Evolutionary conservation across 2,888 invertebrate species (phyloP), one percentile per base, ranked within the genome.

Genomic region (Eupithecia insigniata): DNA sequence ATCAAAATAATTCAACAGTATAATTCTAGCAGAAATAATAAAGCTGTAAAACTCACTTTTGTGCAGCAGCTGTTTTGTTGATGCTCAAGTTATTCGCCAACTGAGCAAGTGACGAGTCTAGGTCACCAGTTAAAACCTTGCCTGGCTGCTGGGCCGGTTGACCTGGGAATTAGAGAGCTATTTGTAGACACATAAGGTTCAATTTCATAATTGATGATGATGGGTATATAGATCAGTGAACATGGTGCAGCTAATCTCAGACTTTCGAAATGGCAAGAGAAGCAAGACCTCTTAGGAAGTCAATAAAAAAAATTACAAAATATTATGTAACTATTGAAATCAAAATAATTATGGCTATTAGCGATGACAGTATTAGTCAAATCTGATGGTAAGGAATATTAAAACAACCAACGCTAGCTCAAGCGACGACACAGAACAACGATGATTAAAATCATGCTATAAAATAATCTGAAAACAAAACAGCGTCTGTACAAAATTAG

Each of bases 1-100:
- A 67, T n/a, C 55, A 66, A 73, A 73, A 74, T 76, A 26, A 76
- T 66, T 74, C 76, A 72, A 76, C 66, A 75, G 73, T 43, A 36
- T 1, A 60, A 60, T 61, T 62, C 26, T 64, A 71, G 16, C 51
- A 30, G 61, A 22, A 26, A 60, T 62, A 71, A 7, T 16, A 58
- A 67, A 10, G 18, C 2, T 55, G 46, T 39, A 51, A 69, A 67
- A 58, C 96, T 96, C 92, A 97, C 97, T 97, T 96, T 83, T 95
- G 95, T 66, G 95, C 95, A 67, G 96, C 92, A 46, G 96, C 95
- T 80, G 96, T 96, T 92, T 97, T 97, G 92, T 97, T 97, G 85
- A 98, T 98, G 83, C 96, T 96, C 83, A 99, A 96, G 92, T 99
- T 99, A 93, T 99, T 98, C 76, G 99, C 99, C 83, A 99, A 95